phyloP scores from a whole-genome alignment of 2,113 vertebrate species.

The Tyrannus savana region DNA sequence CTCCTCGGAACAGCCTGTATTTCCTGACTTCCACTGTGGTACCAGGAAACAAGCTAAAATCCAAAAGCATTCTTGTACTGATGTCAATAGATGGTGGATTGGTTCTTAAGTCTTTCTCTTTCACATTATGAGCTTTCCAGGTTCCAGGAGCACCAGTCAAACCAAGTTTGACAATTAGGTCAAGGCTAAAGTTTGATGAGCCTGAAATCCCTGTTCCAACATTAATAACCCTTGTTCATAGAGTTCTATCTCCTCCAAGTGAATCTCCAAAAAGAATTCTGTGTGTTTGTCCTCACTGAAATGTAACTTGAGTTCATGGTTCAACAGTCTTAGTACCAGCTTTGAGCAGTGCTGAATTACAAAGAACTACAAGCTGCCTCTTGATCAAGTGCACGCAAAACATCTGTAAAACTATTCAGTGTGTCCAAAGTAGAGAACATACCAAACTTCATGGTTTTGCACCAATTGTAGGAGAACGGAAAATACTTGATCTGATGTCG shows the following conservation, averaged over 20 bases:
- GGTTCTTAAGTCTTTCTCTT: not conserved
- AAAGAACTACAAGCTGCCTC: conserved; percentile 14
- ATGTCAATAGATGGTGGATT: not conserved
- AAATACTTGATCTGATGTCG: not conserved
- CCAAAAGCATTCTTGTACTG: not conserved
- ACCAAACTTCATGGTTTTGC: not conserved
- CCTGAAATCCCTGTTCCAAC: not conserved
- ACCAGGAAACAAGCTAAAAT: not conserved
- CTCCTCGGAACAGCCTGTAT: not conserved
- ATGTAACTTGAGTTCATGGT: conserved; percentile 1
- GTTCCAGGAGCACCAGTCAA: not conserved
- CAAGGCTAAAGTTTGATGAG: not conserved
- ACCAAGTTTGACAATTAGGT: not conserved
- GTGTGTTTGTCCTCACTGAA: not conserved
- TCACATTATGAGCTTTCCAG: not conserved
- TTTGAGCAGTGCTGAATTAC: not conserved
- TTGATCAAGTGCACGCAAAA: conserved; percentile 31
- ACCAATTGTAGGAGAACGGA: not conserved
- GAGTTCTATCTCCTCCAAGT: not conserved
- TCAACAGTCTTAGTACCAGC: not conserved
- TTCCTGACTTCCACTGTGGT: not conserved
- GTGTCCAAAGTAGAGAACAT: not conserved
- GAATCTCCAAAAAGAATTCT: not conserved
- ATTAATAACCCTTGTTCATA: not conserved
- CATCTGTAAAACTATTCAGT: not conserved